phyloP scores from a whole-genome alignment of 2,797 vertebrate species.

The Champsocephalus esox region DNA sequence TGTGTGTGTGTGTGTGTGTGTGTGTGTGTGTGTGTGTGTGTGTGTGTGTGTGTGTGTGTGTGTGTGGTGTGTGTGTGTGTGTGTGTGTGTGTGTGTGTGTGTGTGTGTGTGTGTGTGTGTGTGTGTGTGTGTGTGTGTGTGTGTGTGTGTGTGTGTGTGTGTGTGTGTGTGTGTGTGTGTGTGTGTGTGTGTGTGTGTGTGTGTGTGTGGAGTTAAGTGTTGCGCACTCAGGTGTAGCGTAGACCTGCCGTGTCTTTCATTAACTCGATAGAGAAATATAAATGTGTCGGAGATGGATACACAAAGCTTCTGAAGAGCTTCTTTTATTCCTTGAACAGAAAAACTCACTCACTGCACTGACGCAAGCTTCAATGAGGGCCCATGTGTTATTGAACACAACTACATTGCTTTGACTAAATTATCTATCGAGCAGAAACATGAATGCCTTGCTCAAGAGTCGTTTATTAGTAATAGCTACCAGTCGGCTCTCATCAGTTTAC shows the following conservation, averaged over 20 bases:
- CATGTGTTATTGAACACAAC: neutral
- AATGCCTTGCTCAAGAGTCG: neutral
- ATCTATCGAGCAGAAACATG: neutral
- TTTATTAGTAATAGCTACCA: neutral
- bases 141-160: slow-evolving; percentile 1
- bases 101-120: no score
- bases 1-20: slow-evolving; percentile 9
- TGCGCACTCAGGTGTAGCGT: slow-evolving; percentile 33
- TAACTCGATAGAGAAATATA: slow-evolving; percentile 12
- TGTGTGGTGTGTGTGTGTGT: no score
- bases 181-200: no score
- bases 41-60: no score
- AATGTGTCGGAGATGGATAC: neutral
- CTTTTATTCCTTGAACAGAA: neutral
- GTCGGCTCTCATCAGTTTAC: neutral
- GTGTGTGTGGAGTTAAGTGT: slow-evolving; percentile 44
- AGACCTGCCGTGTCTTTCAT: slow-evolving; percentile 32
- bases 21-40: no score
- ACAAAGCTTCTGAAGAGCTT: neutral
- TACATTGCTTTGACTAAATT: neutral
- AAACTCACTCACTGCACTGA: neutral
- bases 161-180: slow-evolving; percentile 9
- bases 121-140: no score
- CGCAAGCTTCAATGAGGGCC: neutral
- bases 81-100: no score